These are phyloP conservation scores for Bombyx huttoni DNA, from an alignment of 2,888 invertebrate species.

Conservation along the genomic window DNA sequence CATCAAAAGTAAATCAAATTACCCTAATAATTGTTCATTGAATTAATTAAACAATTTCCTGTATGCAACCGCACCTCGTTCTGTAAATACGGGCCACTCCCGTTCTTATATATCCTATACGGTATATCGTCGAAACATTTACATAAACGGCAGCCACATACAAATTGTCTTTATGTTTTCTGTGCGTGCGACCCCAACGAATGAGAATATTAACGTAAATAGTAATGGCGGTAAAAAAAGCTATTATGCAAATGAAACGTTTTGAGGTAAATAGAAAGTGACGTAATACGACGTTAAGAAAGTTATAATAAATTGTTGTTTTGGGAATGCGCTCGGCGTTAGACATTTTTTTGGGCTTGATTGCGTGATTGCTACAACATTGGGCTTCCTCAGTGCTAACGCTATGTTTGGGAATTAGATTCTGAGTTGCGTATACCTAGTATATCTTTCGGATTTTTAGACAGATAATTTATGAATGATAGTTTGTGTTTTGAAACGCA, in stretches of 20 bases:
- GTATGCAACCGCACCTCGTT: constrained; percentile 47
- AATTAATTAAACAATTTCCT: constrained; percentile 32
- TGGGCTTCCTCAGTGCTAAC: no score
- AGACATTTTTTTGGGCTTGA: constrained; percentile 30
- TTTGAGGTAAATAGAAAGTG: constrained; percentile 68
- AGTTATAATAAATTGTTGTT: constrained; percentile 58
- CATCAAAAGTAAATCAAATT: constrained; percentile 6
- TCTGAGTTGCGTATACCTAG: no score
- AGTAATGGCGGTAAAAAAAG: constrained; percentile 67
- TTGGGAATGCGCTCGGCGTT: constrained; percentile 25
- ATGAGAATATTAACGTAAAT: constrained; percentile 70
- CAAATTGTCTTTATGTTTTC: constrained; percentile 69
- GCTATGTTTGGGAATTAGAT: no score
- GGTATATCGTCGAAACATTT: constrained; percentile 65
- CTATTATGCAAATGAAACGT: constrained; percentile 72
- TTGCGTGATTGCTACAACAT: not conserved
- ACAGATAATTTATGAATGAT: no score
- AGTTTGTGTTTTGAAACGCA: no score
- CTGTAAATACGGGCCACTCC: constrained; percentile 55
- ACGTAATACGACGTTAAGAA: constrained; percentile 58
- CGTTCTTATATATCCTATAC: constrained; percentile 53
- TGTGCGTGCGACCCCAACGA: constrained; percentile 68
- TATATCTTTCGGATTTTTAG: no score
- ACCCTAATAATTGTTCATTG: constrained; percentile 19
- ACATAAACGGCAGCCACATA: constrained; percentile 66